These are phyloP conservation scores for Manacus vitellinus DNA, from an alignment of 2,113 vertebrate species.

Conservation along the genomic window DNA sequence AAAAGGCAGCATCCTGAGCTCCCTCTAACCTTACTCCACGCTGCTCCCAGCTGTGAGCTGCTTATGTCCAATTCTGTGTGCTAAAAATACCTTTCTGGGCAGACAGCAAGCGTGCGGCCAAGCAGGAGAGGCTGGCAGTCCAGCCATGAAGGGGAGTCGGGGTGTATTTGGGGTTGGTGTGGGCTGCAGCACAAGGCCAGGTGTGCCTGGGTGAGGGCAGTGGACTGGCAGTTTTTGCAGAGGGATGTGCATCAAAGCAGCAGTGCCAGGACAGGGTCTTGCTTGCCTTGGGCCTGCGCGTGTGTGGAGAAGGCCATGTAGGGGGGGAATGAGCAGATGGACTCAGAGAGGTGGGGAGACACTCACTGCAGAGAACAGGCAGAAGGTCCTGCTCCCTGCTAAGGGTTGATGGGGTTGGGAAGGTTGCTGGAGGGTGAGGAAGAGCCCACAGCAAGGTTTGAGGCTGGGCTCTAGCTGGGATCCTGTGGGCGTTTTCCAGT, in stretches of 20 bases:
- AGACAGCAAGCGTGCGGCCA: neutral
- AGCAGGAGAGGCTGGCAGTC: neutral
- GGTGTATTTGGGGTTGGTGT: neutral
- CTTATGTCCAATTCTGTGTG: neutral
- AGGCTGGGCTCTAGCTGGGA: neutral
- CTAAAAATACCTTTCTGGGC: neutral
- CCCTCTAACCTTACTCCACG: neutral
- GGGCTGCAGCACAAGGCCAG: neutral
- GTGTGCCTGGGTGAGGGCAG: rapidly evolving
- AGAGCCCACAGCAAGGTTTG: neutral
- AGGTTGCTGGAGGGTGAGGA: neutral
- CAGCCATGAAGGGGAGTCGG: neutral
- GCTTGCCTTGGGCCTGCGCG: neutral
- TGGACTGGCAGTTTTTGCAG: neutral
- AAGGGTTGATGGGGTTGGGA: neutral
- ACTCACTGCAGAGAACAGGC: neutral
- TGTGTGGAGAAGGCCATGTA: neutral
- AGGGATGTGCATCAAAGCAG: rapidly evolving
- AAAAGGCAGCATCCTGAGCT: neutral
- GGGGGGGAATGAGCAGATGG: neutral
- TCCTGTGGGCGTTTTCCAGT: neutral
- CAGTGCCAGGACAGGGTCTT: neutral
- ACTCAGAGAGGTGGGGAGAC: neutral
- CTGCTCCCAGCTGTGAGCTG: neutral
- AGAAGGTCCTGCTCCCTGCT: neutral